Base-by-base conservation (phyloP, 2,113 vertebrate genomes). In the Recurvirostra avosetta region DNA sequence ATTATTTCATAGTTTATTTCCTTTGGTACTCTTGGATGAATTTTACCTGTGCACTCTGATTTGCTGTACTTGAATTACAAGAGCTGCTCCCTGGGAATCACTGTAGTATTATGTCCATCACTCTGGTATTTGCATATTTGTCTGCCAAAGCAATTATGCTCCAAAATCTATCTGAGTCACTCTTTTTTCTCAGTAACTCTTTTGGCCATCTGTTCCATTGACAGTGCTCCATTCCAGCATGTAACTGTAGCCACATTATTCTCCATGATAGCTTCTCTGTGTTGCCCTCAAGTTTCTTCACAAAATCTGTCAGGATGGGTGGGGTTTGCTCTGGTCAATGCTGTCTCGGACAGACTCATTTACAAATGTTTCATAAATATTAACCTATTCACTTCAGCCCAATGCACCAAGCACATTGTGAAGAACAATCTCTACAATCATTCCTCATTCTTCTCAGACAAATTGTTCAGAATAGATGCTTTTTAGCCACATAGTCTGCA, bases 11-110 rank as follows among this genome's bases (percentile, higher is more conserved):
- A 50, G 11, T 43, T 52, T 32, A 86, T 77, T 90, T 80, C 86
- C 65, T 55, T 88, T 56, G 47, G 61, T 96, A 53, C 11, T 25
- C 53, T 84, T 82, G 73, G 74, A 92, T 92, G 59, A 94, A 63
- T 92, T 96, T 98, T 96, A 78, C 50, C 89, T 95, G 94, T 96
- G 76, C 61, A 8, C 6, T 71, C 43, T 91, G 62, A 91, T 90
- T 71, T 85, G 36, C 82, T 94, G 12, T 52, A 80, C 63, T 90
- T 92, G 63, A 67, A 59, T 80, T 91, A 89, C 41, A 91, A 70
- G 70, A 91, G 50, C 70, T 38, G 55, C 43, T 95, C 61, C 2
- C 11, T 80, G 92, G 78, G 78, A 86, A 89, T 97, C 94, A 90
- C 86, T 87, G 79, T 47, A 76, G 86, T 79, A 91, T 61, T 49